Conservation (phyloP, 1,140 invertebrate genomes). For the Drosophila willistoni region DNA sequence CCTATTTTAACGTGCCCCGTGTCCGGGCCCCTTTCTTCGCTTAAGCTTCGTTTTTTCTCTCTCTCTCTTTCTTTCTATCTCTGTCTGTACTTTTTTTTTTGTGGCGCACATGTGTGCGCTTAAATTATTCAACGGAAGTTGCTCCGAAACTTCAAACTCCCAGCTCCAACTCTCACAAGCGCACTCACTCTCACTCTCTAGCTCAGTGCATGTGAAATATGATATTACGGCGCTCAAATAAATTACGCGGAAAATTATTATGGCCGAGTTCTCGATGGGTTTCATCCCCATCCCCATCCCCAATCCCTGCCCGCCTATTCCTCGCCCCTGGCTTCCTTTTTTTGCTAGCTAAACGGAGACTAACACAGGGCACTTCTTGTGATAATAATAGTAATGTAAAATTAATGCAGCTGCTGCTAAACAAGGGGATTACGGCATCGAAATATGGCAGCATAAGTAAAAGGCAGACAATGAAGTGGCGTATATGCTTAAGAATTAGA, state of each 20-base stretch:
- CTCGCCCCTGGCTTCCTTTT: too few relatives aligned
- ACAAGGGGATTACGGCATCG: neutral
- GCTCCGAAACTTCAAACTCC: slow-evolving; percentile 29
- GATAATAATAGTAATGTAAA: slow-evolving; percentile 58
- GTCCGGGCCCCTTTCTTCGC: neutral
- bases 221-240: slow-evolving; percentile 79
- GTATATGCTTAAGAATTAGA: too few relatives aligned
- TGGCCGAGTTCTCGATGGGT: slow-evolving; percentile 47
- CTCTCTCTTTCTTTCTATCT: neutral
- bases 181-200: slow-evolving; percentile 1
- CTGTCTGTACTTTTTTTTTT: neutral
- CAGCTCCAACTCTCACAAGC: neutral
- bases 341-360: neutral
- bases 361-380: slow-evolving; percentile 12
- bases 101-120: slow-evolving; percentile 68
- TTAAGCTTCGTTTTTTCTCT: neutral
- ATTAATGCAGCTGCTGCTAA: slow-evolving; percentile 53
- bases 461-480: neutral
- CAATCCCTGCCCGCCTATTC: too few relatives aligned
- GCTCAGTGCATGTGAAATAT: slow-evolving; percentile 64
- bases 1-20: slow-evolving; percentile 70
- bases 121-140: slow-evolving; percentile 79
- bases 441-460: neutral
- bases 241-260: slow-evolving; percentile 82
- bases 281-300: too few relatives aligned